phyloP scores from a whole-genome alignment of 2,888 invertebrate species.

The Dryobotodes eremita region DNA sequence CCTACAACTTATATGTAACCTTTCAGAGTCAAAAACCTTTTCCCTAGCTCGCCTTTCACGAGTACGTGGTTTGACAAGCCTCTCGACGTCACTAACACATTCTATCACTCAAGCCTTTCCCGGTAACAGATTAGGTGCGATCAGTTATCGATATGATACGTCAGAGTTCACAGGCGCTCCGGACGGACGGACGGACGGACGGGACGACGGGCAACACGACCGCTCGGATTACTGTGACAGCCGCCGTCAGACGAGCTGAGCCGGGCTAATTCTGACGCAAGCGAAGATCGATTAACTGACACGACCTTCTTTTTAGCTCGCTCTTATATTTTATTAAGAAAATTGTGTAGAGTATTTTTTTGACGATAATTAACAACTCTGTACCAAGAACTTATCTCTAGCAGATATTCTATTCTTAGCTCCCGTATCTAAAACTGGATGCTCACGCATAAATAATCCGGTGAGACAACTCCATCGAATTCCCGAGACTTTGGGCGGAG shows the following conservation, averaged over 20 bases:
- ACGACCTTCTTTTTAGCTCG: constrained; percentile 13
- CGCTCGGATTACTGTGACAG: constrained; percentile 37
- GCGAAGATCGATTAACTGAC: constrained; percentile 13
- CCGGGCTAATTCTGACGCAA: constrained; percentile 19
- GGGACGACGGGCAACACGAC: not conserved
- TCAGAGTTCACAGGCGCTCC: not conserved
- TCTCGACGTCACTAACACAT: constrained; percentile 35
- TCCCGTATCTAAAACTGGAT: constrained; percentile 18
- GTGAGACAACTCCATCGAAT: constrained; percentile 45
- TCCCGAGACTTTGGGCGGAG: constrained; percentile 36
- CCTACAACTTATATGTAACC: too few relatives aligned
- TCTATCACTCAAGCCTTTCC: constrained; percentile 47
- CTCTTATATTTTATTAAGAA: not conserved
- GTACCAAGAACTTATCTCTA: constrained; percentile 15
- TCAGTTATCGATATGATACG: constrained; percentile 47
- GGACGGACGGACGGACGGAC: not conserved
- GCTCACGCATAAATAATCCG: constrained; percentile 33
- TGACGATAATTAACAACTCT: constrained; percentile 8
- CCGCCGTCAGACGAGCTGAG: constrained; percentile 14
- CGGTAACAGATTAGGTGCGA: constrained; percentile 27
- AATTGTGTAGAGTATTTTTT: not conserved
- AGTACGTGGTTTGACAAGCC: constrained; percentile 7
- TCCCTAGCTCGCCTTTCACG: constrained; percentile 4
- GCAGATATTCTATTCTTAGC: constrained; percentile 15
- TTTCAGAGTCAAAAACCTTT: constrained; percentile 18